These are phyloP conservation scores for Trichonephila inaurata DNA, from an alignment of 1,140 invertebrate species.

Conservation along the genomic window DNA sequence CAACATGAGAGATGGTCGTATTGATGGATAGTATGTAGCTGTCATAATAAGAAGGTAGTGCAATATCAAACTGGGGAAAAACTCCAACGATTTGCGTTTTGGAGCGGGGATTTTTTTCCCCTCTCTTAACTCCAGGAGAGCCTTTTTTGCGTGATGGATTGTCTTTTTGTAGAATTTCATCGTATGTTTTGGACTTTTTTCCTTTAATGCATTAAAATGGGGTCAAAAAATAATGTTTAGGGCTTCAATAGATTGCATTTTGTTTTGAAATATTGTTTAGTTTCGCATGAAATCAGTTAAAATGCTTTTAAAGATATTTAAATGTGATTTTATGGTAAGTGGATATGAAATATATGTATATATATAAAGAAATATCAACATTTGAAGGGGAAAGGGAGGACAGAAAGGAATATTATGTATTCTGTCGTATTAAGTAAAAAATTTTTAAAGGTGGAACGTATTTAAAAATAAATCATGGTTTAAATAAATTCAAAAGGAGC, in stretches of 20 bases:
- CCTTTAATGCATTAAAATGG: neutral
- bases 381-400: too few species aligned
- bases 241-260: neutral
- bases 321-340: neutral
- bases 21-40: slow-evolving; percentile 28
- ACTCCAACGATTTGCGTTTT: slow-evolving; percentile 12
- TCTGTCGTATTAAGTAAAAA: too few species aligned
- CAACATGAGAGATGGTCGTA: neutral
- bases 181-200: neutral
- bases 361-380: too few species aligned
- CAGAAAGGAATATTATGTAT: too few species aligned
- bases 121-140: neutral
- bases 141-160: neutral
- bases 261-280: neutral
- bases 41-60: neutral
- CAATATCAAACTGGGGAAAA: neutral
- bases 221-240: neutral
- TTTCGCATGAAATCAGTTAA: neutral
- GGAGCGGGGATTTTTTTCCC: neutral
- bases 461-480: too few species aligned
- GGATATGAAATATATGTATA: neutral
- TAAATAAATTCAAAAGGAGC: too few species aligned
- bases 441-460: too few species aligned
- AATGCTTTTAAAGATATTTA: neutral
- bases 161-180: slow-evolving; percentile 1